Evolutionary conservation across 2,888 invertebrate species (phyloP).

Genomic region (Oligia fasciuncula): DNA sequence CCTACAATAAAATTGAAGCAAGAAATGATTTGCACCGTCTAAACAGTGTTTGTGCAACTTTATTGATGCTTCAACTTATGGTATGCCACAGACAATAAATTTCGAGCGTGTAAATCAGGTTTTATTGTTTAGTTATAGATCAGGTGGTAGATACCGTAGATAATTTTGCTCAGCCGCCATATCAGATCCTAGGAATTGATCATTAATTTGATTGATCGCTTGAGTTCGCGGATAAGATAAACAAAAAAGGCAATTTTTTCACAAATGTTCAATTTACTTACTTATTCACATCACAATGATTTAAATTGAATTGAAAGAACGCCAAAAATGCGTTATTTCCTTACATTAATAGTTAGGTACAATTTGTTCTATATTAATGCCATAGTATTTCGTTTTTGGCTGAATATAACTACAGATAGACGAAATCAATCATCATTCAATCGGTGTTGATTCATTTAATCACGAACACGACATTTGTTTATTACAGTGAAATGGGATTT

Average conservation of each 20-base stretch:
- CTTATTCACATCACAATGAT: conserved; percentile 54
- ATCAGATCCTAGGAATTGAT: background rate
- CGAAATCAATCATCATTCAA: background rate
- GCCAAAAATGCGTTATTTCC: conserved; percentile 51
- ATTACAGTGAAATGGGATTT: conserved; percentile 45
- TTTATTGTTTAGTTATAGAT: background rate
- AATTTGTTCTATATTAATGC: conserved; percentile 56
- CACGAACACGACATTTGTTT: conserved; percentile 28
- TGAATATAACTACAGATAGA: conserved; percentile 44
- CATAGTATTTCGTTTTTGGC: conserved; percentile 39
- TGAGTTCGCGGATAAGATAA: conserved; percentile 38
- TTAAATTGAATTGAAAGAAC: conserved; percentile 56
- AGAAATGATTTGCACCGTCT: too few species aligned
- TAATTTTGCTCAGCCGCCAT: background rate
- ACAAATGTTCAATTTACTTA: conserved; percentile 33
- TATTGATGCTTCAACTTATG: background rate
- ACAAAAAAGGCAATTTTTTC: background rate
- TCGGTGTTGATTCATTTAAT: conserved; percentile 16
- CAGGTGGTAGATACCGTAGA: background rate
- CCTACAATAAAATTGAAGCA: too few species aligned
- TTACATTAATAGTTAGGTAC: conserved; percentile 60
- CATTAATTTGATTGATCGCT: conserved; percentile 8
- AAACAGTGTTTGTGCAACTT: background rate
- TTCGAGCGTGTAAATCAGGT: background rate
- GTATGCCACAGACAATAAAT: background rate